Base-by-base conservation (phyloP, 2,797 vertebrate species). In the Micromesistius poutassou region DNA sequence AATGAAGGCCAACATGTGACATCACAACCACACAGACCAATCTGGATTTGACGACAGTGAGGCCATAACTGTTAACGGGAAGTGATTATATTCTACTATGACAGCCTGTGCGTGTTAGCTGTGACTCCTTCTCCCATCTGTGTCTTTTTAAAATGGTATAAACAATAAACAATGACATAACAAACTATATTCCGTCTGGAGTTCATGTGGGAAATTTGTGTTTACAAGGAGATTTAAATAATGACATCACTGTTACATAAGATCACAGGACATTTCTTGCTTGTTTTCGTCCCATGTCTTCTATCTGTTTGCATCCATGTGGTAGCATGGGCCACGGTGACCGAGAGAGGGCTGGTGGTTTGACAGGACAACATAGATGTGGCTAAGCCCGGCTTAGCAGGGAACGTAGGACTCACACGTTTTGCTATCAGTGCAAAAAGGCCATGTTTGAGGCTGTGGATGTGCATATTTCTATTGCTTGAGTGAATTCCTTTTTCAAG, bases 81-180 rank as follows among this genome's bases (percentile, higher is more conserved):
- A 62, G 55, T 62, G 55, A 62, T 62, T 62, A 62, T 62, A 62
- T 62, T 62, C 55, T 62, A 62, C 22, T 62, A 62, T 25, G 62
- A 68, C 25, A 28, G 6, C 6, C 22, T 68, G 62, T 68, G 62
- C 25, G 9, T 28, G 62, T 68, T 68, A 68, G 62, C 40, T 14
- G 28, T 74, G 50, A 30, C 68, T 74, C 62, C 55, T 70, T 73
- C 72, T 36, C 13, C 42, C 72, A 72, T 74, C 77, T 46, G 72
- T 70, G 77, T 68, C 62, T 68, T 68, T 12, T 68, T 68, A 68
- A 68, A 68, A n/a, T 35, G 62, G 9, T 28, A 68, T 68, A 68
- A 68, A 68, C 62, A 68, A 68, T 68, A 68, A 68, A 68, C n/a
- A 68, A 28, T 68, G 62, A 68, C 62, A 68, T 68, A 74, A 46